Conservation (phyloP, 2,888 invertebrate genomes). For the Steromphala cineraria region DNA sequence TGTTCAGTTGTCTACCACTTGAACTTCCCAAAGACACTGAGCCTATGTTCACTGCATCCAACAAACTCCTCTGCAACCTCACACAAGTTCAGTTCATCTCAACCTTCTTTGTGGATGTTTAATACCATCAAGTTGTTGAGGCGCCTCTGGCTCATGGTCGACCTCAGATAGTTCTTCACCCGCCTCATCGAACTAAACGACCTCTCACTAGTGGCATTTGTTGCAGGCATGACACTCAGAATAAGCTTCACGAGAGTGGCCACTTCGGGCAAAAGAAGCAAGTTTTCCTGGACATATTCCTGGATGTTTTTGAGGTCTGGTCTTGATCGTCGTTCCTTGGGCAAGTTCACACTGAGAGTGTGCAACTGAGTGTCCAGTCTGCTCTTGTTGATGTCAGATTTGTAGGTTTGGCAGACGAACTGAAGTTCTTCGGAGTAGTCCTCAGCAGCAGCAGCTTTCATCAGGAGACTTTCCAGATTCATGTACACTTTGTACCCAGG, state of each 20-base stretch:
- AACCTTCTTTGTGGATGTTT: too few relatives aligned
- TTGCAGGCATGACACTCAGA: not conserved
- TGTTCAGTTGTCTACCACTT: too few relatives aligned
- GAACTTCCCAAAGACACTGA: too few relatives aligned
- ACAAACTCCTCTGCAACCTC: too few relatives aligned
- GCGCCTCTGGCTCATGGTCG: not conserved
- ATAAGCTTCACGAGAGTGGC: too few relatives aligned
- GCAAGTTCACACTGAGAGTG: not conserved
- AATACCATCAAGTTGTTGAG: not conserved
- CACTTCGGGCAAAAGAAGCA: too few relatives aligned
- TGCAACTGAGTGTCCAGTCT: not conserved
- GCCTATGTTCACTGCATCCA: too few relatives aligned
- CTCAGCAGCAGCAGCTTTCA: not conserved
- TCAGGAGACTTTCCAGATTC: constrained; percentile 4
- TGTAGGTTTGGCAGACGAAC: not conserved
- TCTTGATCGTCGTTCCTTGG: not conserved
- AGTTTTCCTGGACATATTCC: too few relatives aligned
- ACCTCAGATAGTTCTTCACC: not conserved
- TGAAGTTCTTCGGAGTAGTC: not conserved
- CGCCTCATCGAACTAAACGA: not conserved
- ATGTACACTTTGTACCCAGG: constrained; percentile 9
- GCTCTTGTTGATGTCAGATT: not conserved
- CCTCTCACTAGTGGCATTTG: not conserved
- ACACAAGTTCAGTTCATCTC: too few relatives aligned
- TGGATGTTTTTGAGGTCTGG: too few relatives aligned